Conservation (phyloP, 2,113 vertebrate genomes). For the Scopus umbretta region DNA sequence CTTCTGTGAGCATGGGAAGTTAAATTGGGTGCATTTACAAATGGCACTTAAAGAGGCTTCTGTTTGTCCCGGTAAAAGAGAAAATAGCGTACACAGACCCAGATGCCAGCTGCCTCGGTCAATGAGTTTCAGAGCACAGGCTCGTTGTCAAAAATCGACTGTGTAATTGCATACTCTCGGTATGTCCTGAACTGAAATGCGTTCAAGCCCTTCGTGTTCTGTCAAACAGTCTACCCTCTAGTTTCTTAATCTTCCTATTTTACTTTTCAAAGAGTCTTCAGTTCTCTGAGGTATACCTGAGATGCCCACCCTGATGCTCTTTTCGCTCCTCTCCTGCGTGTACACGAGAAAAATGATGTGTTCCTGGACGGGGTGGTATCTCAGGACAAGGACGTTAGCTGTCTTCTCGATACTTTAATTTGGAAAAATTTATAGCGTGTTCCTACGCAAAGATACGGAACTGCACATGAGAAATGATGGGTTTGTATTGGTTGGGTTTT, state of each 20-base stretch:
- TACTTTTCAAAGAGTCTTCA: background rate
- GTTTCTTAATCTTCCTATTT: background rate
- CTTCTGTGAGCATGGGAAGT: background rate
- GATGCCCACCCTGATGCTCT: background rate
- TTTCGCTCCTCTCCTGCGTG: background rate
- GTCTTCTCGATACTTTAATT: background rate
- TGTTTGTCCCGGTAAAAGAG: background rate
- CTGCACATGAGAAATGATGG: background rate
- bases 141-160: background rate
- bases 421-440: background rate
- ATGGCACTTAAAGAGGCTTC: background rate
- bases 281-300: background rate
- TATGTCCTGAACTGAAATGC: background rate
- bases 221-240: background rate
- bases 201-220: background rate
- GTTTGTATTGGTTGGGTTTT: background rate
- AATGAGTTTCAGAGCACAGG: background rate
- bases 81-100: background rate
- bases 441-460: fast-evolving
- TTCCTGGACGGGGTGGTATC: background rate
- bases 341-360: fast-evolving
- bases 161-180: background rate
- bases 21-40: background rate
- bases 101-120: background rate
- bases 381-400: background rate